These are phyloP conservation scores for Oryzias melastigma DNA, from an alignment of 2,113 vertebrate genomes.

Conservation along the genomic window DNA sequence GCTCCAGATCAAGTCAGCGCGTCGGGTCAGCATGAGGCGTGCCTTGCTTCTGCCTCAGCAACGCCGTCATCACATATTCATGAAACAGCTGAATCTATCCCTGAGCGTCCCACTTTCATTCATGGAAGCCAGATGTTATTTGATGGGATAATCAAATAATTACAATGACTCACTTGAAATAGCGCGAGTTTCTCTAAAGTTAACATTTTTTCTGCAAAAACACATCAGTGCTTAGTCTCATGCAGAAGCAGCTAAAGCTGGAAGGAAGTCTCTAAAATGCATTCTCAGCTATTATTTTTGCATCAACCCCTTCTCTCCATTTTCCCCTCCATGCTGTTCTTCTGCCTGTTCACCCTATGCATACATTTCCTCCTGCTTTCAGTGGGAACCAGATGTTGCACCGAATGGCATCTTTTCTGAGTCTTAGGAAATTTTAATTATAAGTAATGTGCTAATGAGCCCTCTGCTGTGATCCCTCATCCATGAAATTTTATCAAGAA, in stretches of 20 bases:
- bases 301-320: conserved; percentile 7
- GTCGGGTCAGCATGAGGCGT: conserved; percentile 23
- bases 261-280: conserved; percentile 44
- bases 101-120: neutral
- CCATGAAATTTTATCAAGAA: conserved; percentile 5
- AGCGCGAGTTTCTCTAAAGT: conserved; percentile 6
- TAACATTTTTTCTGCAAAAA: neutral
- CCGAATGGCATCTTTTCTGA: conserved; percentile 9
- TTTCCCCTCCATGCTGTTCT: neutral
- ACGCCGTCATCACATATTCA: conserved; percentile 14
- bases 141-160: conserved; percentile 11
- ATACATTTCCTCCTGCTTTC: neutral
- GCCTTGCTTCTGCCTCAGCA: conserved; percentile 14
- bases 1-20: conserved; percentile 12
- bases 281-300: conserved; percentile 33
- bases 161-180: neutral
- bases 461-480: conserved; percentile 5
- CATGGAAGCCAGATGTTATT: conserved; percentile 18
- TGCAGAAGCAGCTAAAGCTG: conserved; percentile 8
- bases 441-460: neutral
- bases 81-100: neutral
- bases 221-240: conserved; percentile 13
- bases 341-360: conserved; percentile 11
- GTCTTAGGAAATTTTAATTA: conserved; percentile 7
- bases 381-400: conserved; percentile 1